Base-by-base conservation (phyloP, 2,888 invertebrate genomes). In the Coenonympha glycerion region DNA sequence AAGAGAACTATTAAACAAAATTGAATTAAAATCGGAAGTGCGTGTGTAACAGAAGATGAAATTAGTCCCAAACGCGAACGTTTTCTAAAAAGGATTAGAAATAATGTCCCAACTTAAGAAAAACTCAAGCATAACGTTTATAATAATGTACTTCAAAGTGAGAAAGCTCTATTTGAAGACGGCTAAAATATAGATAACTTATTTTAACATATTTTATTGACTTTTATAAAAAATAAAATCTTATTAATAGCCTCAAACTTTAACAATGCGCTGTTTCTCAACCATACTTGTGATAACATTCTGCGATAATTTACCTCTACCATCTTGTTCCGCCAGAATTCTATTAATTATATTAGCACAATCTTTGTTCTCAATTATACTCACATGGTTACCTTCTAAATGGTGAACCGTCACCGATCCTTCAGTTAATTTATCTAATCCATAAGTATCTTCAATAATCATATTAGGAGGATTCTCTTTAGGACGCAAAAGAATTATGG, bases 361-460 rank as follows among this genome's bases (percentile, higher is more conserved):
- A 11, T 52, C 52, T 37, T 52, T 52, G 13, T 48, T 52, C 15
- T 52, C 52, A 21, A 52, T 33, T 30, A 55, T 55, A 36, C 45
- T 52, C 8, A 37, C 48, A 48, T 55, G 54, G 30, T 55, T 55
- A 1, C 52, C 48, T 41, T 55, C 54, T 6, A 54, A 24, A 39
- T 87, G 88, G 61, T 90, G 88, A 0, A 93, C 79, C 0, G 87
- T 86, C 0, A 93, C 87, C 2, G 83, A 82, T 0, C 86, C 83
- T 19, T 87, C 87, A 0, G 91, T 91, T 18, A 88, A 70, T 69
- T 89, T 87, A 0, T 89, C 88, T 0, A 94, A 71, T 13, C 90
- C 91, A 61, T 93, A 93, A 66, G 93, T 92, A 22, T 91, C 90
- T 42, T 90, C 89, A 2, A 89, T 68, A 0, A 84, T 80, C 8